A percentile compares a stretch with the other conserved stretches of the same genome.
These are phyloP conservation scores for Habrosyne pyritoides DNA, from an alignment of 2,888 invertebrate genomes.

Conservation along the genomic window DNA sequence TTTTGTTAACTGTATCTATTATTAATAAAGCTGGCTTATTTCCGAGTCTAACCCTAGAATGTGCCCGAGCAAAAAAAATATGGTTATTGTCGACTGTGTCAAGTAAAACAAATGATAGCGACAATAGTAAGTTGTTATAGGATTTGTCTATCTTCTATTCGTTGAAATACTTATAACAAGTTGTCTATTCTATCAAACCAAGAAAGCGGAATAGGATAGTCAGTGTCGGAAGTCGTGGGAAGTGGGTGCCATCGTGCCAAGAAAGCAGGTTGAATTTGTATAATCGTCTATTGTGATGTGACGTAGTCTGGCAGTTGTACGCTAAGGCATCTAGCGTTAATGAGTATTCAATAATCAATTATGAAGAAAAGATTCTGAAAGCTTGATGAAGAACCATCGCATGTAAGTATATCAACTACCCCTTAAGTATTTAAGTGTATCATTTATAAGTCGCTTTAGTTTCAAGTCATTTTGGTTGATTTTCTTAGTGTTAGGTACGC, in stretches of 20 bases:
- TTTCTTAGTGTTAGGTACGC: too few species aligned
- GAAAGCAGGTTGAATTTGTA: constrained; percentile 67
- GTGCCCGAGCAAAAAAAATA: neutral
- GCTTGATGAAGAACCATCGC: neutral
- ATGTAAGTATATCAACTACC: neutral
- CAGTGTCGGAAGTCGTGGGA: constrained; percentile 71
- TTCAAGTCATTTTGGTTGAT: too few species aligned
- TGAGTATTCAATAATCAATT: constrained; percentile 1
- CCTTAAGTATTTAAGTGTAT: neutral
- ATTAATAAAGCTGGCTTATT: neutral
- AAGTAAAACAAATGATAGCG: neutral
- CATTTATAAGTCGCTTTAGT: too few species aligned
- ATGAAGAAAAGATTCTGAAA: neutral
- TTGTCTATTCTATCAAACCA: constrained; percentile 49
- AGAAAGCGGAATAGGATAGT: constrained; percentile 67
- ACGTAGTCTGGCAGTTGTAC: constrained; percentile 26
- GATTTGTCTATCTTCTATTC: constrained; percentile 22
- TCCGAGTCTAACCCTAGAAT: neutral
- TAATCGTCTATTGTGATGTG: constrained; percentile 59
- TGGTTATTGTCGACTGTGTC: neutral
- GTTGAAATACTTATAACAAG: constrained; percentile 25
- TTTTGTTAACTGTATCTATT: neutral
- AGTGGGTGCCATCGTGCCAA: constrained; percentile 60
- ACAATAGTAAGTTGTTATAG: too few species aligned
- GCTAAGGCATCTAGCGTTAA: constrained; percentile 9